Evolutionary conservation across 2,888 invertebrate genomes (phyloP), one percentile per base, ranked within the genome.

Genomic region (Hipparchia sbordonii): DNA sequence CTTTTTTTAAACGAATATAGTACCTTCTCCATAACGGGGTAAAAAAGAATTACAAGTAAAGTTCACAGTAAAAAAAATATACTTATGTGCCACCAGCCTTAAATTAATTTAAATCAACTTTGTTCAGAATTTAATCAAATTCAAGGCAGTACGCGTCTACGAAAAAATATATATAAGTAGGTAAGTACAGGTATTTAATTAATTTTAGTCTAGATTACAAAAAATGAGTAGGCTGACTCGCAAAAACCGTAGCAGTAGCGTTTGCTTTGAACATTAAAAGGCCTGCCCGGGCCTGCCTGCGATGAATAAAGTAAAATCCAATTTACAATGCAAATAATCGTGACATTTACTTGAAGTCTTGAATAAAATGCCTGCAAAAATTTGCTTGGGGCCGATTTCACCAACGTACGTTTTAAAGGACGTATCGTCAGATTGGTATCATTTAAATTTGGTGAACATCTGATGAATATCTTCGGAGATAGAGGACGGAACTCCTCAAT

Each of bases 281-380:
- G 63, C 51, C 63, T 10, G 48, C 23, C 23, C 23, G 23, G 23
- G 23, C 23, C 23, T 23, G 23, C 7, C 63, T 33, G 63, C 23
- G 51, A 63, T 63, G 63, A 63, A 63, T 63, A 63, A 63, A 63
- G 48, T 13, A 51, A 51, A 63, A 51, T 51, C 13, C 46, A 23
- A 63, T 63, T 63, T 51, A 51, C 63, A 63, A 51, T 63, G 48
- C 63, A 63, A 63, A 63, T 63, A 63, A 51, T 63, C 23, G n/a
- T 62, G 63, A 51, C 63, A 63, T 63, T 63, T 63, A 63, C 10
- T 51, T 51, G 9, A 48, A 63, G 51, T 63, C 63, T 63, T 51
- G 51, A 63, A 48, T 63, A 46, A 63, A 62, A 23, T 57, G 13
- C 57, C 8, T 57, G 10, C 59, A 13, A 7, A 8, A 7, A 6